A percentile compares a stretch with the other conserved stretches of the same genome.
phyloP scores from a whole-genome alignment of 1,140 invertebrate species.

The Laodelphax striatellus region DNA sequence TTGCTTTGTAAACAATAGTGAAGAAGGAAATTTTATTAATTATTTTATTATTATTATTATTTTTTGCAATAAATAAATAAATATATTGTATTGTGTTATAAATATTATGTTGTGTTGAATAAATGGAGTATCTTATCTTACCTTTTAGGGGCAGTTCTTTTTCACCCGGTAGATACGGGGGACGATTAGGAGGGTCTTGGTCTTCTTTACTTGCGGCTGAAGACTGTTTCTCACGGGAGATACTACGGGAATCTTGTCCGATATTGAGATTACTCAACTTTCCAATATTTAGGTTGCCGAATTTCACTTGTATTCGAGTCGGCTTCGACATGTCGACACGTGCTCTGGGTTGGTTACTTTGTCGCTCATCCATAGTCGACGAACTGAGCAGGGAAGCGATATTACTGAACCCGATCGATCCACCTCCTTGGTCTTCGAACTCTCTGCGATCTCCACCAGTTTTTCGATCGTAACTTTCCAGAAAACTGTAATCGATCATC shows the following conservation, averaged over 20 bases:
- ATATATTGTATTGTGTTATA: too few relatives aligned
- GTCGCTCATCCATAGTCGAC: background rate
- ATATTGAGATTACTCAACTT: slow-evolving; percentile 23
- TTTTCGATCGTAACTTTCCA: slow-evolving; percentile 6
- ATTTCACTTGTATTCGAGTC: slow-evolving; percentile 22
- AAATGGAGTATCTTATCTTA: too few relatives aligned
- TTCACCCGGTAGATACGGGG: slow-evolving; percentile 50
- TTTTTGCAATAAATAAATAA: too few relatives aligned
- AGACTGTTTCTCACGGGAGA: too few relatives aligned
- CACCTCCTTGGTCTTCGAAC: slow-evolving; percentile 1
- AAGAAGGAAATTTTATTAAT: too few relatives aligned
- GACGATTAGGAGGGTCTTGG: background rate
- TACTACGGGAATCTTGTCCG: slow-evolving; percentile 16
- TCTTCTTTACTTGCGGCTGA: background rate
- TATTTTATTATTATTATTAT: too few relatives aligned
- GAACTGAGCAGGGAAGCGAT: slow-evolving; percentile 12
- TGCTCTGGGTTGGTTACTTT: background rate
- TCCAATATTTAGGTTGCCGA: slow-evolving; percentile 25
- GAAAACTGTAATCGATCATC: slow-evolving; percentile 17
- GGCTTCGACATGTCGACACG: slow-evolving; percentile 10
- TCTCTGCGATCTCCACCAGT: background rate
- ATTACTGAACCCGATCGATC: slow-evolving; percentile 11
- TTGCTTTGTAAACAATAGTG: too few relatives aligned
- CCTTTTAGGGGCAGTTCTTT: slow-evolving; percentile 66
- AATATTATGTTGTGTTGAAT: too few relatives aligned